A percentile compares a stretch with the other conserved stretches of the same genome.
These are phyloP conservation scores for Sciurus vulgaris DNA, from an alignment of 2,797 vertebrate genomes.

Conservation along the genomic window DNA sequence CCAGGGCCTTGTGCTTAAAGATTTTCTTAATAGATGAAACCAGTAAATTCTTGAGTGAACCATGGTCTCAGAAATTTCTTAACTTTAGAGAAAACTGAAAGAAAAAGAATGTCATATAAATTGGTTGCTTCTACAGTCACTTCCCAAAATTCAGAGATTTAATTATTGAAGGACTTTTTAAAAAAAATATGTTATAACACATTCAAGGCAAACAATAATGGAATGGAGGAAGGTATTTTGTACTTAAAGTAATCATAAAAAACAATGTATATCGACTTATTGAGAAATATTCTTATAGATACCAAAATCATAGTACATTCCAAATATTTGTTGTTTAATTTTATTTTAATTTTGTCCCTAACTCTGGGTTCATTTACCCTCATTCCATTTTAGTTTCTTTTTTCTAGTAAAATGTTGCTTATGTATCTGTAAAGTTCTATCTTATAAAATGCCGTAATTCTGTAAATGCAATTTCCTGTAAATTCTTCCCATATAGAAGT, in stretches of 20 bases:
- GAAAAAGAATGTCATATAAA: neutral
- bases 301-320: neutral
- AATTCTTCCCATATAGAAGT: neutral
- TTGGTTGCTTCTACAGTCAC: neutral
- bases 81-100: neutral
- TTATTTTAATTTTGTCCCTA: slow-evolving; percentile 38
- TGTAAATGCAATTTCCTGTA: neutral
- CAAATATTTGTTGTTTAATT: slow-evolving; percentile 7
- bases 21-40: neutral
- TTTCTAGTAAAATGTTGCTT: neutral
- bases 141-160: neutral
- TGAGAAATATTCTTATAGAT: neutral
- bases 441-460: neutral
- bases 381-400: slow-evolving; percentile 25
- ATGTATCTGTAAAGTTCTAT: neutral
- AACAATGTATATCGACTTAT: neutral
- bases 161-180: neutral
- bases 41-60: neutral
- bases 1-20: neutral
- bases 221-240: neutral
- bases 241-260: neutral
- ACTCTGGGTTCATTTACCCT: neutral
- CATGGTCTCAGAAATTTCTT: neutral
- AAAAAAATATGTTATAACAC: neutral
- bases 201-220: neutral